phyloP scores from a whole-genome alignment of 2,888 invertebrate species.

The Anthophora plumipes region DNA sequence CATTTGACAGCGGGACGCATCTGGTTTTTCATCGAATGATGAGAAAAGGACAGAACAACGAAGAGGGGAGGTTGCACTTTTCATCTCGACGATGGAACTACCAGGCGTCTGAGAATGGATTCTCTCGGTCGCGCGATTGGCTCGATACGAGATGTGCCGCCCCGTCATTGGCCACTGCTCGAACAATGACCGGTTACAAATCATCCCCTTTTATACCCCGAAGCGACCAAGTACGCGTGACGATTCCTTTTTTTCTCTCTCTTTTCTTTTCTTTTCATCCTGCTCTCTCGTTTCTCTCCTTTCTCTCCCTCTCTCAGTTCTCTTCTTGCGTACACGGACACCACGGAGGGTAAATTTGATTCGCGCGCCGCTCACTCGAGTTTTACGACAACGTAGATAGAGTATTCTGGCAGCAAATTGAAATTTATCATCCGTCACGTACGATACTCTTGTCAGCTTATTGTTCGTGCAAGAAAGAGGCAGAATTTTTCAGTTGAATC shows the following conservation, averaged over 20 bases:
- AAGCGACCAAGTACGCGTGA: conserved; percentile 66
- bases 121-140: conserved; percentile 50
- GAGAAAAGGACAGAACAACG: background rate
- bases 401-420: conserved; percentile 60
- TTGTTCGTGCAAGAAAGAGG: background rate
- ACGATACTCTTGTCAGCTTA: background rate
- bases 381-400: conserved; percentile 39
- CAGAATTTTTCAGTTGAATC: background rate
- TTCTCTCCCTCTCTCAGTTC: background rate
- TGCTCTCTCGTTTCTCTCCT: no score
- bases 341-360: conserved; percentile 57
- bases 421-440: conserved; percentile 62
- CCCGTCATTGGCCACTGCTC: conserved; percentile 54
- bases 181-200: conserved; percentile 78
- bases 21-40: conserved; percentile 75
- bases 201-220: conserved; percentile 71
- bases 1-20: conserved; percentile 80
- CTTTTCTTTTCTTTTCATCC: background rate
- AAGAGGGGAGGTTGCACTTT: conserved; percentile 45
- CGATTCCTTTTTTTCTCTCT: conserved; percentile 36
- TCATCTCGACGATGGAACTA: conserved; percentile 8
- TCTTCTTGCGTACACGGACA: background rate
- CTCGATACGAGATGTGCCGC: conserved; percentile 33
- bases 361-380: conserved; percentile 35
- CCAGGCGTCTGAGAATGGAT: conserved; percentile 15